Evolutionary conservation across 2,888 invertebrate species (phyloP).

Genomic region (Sarcophaga caerulescens): DNA sequence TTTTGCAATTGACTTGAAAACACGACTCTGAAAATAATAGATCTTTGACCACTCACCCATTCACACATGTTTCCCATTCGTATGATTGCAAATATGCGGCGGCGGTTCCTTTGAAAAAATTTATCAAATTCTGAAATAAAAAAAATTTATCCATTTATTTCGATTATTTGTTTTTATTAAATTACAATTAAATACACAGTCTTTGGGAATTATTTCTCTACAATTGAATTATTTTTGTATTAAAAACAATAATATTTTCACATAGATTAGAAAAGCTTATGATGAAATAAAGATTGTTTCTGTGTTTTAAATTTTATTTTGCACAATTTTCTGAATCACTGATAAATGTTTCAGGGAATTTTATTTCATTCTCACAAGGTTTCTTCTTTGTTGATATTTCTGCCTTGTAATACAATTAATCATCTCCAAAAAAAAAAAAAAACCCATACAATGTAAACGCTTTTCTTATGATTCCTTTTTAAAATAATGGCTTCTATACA

Average conservation of each 20-base stretch:
- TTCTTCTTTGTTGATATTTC: constrained; percentile 4
- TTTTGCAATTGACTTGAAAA: neutral
- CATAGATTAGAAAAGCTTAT: neutral
- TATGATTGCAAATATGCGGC: constrained; percentile 34
- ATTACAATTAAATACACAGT: neutral
- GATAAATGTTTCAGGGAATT: constrained; percentile 22
- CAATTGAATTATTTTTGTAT: neutral
- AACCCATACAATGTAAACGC: neutral
- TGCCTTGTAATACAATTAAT: constrained; percentile 15
- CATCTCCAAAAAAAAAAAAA: neutral
- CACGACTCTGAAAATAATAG: constrained; percentile 23
- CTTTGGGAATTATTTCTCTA: neutral
- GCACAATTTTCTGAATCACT: neutral
- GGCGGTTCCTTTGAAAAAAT: constrained; percentile 41
- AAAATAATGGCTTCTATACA: constrained; percentile 36
- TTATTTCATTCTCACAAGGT: constrained; percentile 4
- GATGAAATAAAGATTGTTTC: neutral
- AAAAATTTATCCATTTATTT: neutral
- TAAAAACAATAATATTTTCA: too few species aligned
- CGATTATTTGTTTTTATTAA: neutral
- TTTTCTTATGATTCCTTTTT: constrained; percentile 3
- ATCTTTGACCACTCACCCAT: constrained; percentile 10
- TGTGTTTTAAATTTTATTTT: neutral
- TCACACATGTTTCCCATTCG: constrained; percentile 20
- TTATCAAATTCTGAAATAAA: constrained; percentile 20